A percentile compares a stretch with the other conserved stretches of the same genome.
phyloP scores from a whole-genome alignment of 2,113 vertebrate species.

The Nanorana parkeri region DNA sequence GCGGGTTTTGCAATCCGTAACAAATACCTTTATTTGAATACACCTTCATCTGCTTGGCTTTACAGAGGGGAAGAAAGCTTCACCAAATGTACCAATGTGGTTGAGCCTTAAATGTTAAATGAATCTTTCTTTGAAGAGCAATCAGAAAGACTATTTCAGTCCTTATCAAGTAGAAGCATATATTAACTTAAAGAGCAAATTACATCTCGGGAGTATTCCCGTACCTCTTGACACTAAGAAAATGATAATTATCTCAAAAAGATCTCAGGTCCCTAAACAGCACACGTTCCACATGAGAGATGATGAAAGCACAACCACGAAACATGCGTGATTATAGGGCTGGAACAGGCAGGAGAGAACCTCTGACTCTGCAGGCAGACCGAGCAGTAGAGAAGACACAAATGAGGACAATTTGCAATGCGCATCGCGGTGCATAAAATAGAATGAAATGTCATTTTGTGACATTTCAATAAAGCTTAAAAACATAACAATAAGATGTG shows the following conservation, averaged over 20 bases:
- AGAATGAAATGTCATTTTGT: too few relatives aligned
- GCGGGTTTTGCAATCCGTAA: too few relatives aligned
- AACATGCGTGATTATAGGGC: not conserved
- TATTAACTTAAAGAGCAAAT: not conserved
- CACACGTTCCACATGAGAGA: not conserved
- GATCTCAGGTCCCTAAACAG: not conserved
- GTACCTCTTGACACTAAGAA: slow-evolving; percentile 11
- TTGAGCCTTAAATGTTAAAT: not conserved
- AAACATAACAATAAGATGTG: too few relatives aligned
- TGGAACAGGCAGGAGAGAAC: not conserved
- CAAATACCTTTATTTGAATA: too few relatives aligned
- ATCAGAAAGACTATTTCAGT: not conserved
- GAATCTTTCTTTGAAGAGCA: not conserved
- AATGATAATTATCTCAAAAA: slow-evolving; percentile 13
- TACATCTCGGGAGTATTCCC: not conserved
- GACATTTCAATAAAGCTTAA: too few relatives aligned
- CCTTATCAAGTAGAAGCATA: not conserved
- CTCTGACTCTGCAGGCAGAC: not conserved
- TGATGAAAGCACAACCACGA: slow-evolving; percentile 5
- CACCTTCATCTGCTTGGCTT: too few relatives aligned
- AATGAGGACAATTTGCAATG: too few relatives aligned
- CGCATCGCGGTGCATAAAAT: too few relatives aligned
- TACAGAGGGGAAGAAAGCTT: too few relatives aligned
- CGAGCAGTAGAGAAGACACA: not conserved
- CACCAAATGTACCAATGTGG: too few relatives aligned